A percentile compares a stretch with the other conserved stretches of the same genome.
Evolutionary conservation across 2,113 vertebrate genomes (phyloP).

Genomic region (Channa maculata): DNA sequence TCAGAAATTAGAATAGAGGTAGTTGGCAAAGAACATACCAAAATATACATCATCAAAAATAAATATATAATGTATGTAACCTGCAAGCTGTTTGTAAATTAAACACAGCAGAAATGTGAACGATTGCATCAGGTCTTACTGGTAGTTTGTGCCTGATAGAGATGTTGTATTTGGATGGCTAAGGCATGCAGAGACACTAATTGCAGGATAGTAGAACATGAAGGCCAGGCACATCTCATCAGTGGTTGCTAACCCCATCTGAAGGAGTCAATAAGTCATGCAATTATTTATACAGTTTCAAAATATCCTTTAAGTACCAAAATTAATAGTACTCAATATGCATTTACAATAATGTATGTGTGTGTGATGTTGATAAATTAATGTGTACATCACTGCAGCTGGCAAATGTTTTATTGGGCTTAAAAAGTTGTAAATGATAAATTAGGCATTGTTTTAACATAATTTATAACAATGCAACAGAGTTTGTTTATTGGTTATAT

Average conservation of each 20-base stretch:
- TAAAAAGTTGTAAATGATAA: no score
- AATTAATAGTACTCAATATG: no score
- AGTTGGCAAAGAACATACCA: background rate
- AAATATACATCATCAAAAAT: background rate
- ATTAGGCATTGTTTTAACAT: no score
- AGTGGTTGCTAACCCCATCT: conserved; percentile 84
- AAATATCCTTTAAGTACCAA: no score
- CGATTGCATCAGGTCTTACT: conserved; percentile 42
- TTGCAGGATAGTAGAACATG: conserved; percentile 85
- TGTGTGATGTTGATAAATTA: no score
- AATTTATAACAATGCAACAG: no score
- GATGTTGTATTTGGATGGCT: conserved; percentile 74
- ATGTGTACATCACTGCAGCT: no score
- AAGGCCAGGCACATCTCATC: conserved; percentile 89
- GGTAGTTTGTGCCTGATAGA: conserved; percentile 11
- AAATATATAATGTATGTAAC: background rate
- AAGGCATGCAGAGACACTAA: conserved; percentile 79
- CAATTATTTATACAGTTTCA: no score
- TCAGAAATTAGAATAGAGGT: background rate
- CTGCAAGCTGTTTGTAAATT: accelerated
- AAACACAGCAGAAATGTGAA: background rate
- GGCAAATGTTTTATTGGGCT: no score
- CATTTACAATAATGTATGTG: no score
- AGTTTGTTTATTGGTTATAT: no score
- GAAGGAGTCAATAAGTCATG: conserved; percentile 15